phyloP scores from a whole-genome alignment of 2,113 vertebrate genomes.

The Ramphastos sulfuratus region DNA sequence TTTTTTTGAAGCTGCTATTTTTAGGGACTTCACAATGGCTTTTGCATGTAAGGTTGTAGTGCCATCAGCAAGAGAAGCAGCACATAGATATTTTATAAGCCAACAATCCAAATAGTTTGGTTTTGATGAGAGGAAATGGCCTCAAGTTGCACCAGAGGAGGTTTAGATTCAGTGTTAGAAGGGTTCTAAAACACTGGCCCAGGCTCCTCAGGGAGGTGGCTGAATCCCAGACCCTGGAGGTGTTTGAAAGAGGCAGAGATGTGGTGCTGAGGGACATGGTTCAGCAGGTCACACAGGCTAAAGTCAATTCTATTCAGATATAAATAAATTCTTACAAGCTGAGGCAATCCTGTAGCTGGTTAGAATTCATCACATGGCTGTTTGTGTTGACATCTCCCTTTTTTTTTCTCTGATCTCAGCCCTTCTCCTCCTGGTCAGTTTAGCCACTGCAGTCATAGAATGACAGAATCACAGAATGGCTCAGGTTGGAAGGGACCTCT shows the following conservation, averaged over 20 bases:
- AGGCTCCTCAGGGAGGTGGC: too few relatives aligned
- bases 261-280: too few relatives aligned
- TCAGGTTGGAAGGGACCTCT: too few relatives aligned
- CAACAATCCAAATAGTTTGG: not conserved
- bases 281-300: not conserved
- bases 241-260: too few relatives aligned
- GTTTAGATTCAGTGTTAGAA: too few relatives aligned
- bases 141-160: too few relatives aligned
- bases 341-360: not conserved
- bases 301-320: not conserved
- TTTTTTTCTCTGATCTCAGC: not conserved
- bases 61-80: not conserved
- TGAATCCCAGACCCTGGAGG: too few relatives aligned
- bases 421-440: not conserved
- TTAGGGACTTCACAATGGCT: not conserved
- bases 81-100: not conserved
- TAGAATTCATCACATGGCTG: not conserved
- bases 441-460: not conserved
- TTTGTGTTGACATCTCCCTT: not conserved
- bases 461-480: too few relatives aligned
- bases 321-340: not conserved
- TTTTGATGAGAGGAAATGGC: too few relatives aligned
- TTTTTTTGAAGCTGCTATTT: not conserved
- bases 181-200: too few relatives aligned
- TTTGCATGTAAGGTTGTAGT: not conserved